Conservation (phyloP, 2,113 vertebrate genomes). For the Danionella cerebrum region DNA sequence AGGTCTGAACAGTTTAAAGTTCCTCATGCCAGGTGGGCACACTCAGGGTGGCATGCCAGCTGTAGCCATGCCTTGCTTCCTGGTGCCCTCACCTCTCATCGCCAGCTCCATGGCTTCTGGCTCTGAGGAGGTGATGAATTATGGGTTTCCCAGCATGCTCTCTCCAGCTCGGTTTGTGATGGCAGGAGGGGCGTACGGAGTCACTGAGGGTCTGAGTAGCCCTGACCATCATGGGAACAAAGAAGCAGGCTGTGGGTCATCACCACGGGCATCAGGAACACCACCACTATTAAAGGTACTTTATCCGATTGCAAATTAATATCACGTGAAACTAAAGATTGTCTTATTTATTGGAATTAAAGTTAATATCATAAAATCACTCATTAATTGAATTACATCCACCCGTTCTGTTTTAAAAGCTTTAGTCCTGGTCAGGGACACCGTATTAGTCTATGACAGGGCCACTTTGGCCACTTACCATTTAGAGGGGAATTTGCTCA, state of each 20-base stretch:
- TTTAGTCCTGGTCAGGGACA: too few species aligned
- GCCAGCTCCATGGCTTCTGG: slow-evolving; percentile 30
- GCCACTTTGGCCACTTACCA: too few species aligned
- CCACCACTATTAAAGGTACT: slow-evolving; percentile 15
- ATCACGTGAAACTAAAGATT: too few species aligned
- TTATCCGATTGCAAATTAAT: not conserved
- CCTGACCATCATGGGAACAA: slow-evolving; percentile 21
- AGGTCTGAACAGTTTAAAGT: slow-evolving; percentile 67
- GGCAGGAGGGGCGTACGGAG: slow-evolving; percentile 48
- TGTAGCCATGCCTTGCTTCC: slow-evolving; percentile 73
- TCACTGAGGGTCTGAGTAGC: slow-evolving; percentile 38
- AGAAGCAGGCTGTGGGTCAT: slow-evolving; percentile 38
- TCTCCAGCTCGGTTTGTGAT: slow-evolving; percentile 64
- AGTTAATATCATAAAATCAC: too few species aligned
- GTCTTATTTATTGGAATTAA: too few species aligned
- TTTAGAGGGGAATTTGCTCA: too few species aligned
- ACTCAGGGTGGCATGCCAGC: slow-evolving; percentile 55
- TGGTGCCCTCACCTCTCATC: slow-evolving; percentile 76
- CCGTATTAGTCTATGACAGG: too few species aligned
- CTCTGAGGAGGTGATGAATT: slow-evolving; percentile 48
- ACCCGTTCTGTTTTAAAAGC: too few species aligned
- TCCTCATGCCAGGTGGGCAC: slow-evolving; percentile 73
- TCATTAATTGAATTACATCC: too few species aligned
- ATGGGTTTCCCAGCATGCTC: slow-evolving; percentile 61
- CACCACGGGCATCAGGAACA: slow-evolving; percentile 32